phyloP scores from a whole-genome alignment of 2,888 invertebrate species.

The Dysmachus trigonus region DNA sequence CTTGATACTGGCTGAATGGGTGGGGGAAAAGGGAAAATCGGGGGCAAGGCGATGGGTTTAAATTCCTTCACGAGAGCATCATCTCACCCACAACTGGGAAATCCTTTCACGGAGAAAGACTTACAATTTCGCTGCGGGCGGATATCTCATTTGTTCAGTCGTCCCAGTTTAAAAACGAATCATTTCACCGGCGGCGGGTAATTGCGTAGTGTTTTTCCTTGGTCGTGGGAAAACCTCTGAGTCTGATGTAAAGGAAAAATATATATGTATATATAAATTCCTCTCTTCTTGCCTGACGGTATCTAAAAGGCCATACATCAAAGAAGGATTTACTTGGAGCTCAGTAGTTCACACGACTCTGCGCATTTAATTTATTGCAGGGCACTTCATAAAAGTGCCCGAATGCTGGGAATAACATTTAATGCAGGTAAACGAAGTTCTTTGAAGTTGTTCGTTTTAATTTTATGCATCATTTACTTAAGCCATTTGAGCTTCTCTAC shows the following conservation, averaged over 20 bases:
- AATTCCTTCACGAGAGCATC: background rate
- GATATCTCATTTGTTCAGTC: background rate
- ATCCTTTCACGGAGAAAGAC: background rate
- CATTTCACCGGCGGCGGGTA: background rate
- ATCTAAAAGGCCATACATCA: background rate
- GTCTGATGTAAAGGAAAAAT: background rate
- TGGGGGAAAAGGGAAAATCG: background rate
- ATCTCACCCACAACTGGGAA: background rate
- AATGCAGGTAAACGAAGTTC: background rate
- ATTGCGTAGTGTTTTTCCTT: background rate
- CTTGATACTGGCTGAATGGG: background rate
- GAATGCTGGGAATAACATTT: background rate
- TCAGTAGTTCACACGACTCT: background rate
- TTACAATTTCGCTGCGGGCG: background rate
- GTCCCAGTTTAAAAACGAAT: background rate
- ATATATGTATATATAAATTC: background rate
- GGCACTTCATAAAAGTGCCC: background rate
- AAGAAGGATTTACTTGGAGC: background rate
- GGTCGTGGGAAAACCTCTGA: background rate
- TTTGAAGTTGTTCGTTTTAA: background rate
- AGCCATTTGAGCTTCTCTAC: background rate
- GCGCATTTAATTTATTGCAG: background rate
- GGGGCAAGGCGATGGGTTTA: background rate
- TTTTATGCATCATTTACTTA: background rate
- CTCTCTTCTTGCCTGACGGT: background rate